Evolutionary conservation across 2,113 vertebrate species (phyloP), one percentile per base, ranked within the genome.

Genomic region (Oncorhynchus keta): DNA sequence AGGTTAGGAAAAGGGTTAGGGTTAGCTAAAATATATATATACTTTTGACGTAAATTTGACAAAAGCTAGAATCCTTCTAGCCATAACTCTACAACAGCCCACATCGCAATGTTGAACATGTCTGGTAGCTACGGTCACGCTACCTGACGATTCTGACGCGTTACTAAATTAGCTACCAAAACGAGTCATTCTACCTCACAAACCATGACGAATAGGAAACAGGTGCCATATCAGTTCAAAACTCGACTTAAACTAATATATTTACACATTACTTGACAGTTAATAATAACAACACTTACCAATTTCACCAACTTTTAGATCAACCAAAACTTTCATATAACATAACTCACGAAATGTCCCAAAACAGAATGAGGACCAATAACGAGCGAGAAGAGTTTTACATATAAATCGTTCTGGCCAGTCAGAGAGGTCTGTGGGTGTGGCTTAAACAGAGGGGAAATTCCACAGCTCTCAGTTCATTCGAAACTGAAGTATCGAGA

Each of bases 361-460:
- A 59, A 87, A 92, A 68, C 87, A 85, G 92, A 0, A 16, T 7
- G 3, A 0, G 0, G 68, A 76, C 93, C 91, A 94, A 92, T 93
- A 2, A 65, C 0, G 22, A 81, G 72, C 3, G 20, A 74, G 74
- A 4, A 73, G 72, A 61, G 49, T 68, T 77, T n/a, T 0, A 2
- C 11, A 1, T 51, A 5, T 3, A 51, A 35, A 16, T 4, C 0
- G 9, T 5, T 1, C 20, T 0, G 13, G 39, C 86, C 87, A 89
- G 88, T 86, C 68, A 68, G 14, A 76, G 45, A 1, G 7, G 11
- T 1, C 0, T 3, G 28, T 69, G 78, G 86, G 86, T 67, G 87
- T 83, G 28, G 0, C 70, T 11, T 2, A 0, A 9, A n/a, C 16
- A n/a, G 45, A 70, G 65, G 91, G 90, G 92, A 90, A 92, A 91